A percentile compares a stretch with the other conserved stretches of the same genome.
phyloP scores from a whole-genome alignment of 2,888 invertebrate genomes.

The Alitta virens region DNA sequence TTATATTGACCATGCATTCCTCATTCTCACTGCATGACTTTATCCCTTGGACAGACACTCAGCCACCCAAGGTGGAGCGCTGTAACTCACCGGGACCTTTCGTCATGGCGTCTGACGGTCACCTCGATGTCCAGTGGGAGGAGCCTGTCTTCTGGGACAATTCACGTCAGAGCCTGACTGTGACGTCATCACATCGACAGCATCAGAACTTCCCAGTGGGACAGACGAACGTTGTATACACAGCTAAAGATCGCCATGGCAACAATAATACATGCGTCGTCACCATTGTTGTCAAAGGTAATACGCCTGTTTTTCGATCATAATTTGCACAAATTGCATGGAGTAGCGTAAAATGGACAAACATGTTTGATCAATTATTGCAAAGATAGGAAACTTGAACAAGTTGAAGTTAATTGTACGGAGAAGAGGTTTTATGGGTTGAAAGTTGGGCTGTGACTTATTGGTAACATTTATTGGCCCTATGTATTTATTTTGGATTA shows the following conservation, averaged over 20 bases:
- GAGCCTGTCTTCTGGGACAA: constrained; percentile 66
- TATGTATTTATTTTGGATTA: too few species aligned
- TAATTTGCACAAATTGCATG: too few species aligned
- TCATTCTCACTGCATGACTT: too few species aligned
- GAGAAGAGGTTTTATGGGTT: too few species aligned
- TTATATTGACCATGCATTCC: too few species aligned
- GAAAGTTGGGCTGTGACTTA: too few species aligned
- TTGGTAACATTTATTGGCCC: too few species aligned
- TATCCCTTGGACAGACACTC: constrained; percentile 59
- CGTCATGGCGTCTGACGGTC: constrained; percentile 24
- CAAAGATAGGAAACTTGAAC: too few species aligned
- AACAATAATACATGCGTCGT: constrained; percentile 67
- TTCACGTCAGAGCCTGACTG: constrained; percentile 54
- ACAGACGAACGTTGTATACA: constrained; percentile 63
- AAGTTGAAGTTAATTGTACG: too few species aligned
- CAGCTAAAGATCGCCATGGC: constrained; percentile 64
- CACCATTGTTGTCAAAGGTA: constrained; percentile 61
- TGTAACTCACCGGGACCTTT: constrained; percentile 66
- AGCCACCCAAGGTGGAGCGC: constrained; percentile 62
- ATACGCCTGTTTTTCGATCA: too few species aligned
- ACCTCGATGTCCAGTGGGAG: constrained; percentile 59
- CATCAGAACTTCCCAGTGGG: constrained; percentile 62
- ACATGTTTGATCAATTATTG: too few species aligned
- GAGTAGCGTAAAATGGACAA: too few species aligned
- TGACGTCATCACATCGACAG: constrained; percentile 55